Percentiles rank a stretch among this genome's conserved stretches.
phyloP scores from a whole-genome alignment of 2,888 invertebrate species.

The Neoitamus cyanurus region DNA sequence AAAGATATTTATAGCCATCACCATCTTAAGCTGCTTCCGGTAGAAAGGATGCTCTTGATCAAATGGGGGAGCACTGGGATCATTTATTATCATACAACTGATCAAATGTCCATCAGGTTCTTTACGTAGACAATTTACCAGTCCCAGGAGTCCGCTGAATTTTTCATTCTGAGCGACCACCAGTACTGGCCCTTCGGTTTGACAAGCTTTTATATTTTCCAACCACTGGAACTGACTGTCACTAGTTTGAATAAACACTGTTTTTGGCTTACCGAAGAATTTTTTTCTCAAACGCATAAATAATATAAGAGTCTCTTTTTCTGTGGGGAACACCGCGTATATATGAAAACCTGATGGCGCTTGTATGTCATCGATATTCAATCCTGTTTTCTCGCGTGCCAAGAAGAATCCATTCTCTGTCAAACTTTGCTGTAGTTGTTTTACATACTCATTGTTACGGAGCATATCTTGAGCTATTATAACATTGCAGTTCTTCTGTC shows the following conservation, averaged over 20 bases:
- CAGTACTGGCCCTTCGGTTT: slow-evolving; percentile 66
- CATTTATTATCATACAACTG: slow-evolving; percentile 74
- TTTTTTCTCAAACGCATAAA: slow-evolving; percentile 58
- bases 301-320: slow-evolving; percentile 60
- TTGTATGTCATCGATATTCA: slow-evolving; percentile 64
- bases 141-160: slow-evolving; percentile 86
- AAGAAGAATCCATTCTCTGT: slow-evolving; percentile 73
- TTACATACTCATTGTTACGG: slow-evolving; percentile 60
- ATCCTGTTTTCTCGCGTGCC: slow-evolving; percentile 70
- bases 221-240: slow-evolving; percentile 62
- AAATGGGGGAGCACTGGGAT: slow-evolving; percentile 74
- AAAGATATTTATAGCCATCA: slow-evolving; percentile 83
- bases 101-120: slow-evolving; percentile 80
- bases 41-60: slow-evolving; percentile 74
- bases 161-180: slow-evolving; percentile 76
- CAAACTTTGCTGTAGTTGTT: slow-evolving; percentile 67
- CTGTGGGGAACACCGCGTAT: slow-evolving; percentile 59
- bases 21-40: slow-evolving; percentile 74
- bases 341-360: slow-evolving; percentile 58
- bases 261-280: slow-evolving; percentile 53
- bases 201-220: slow-evolving; percentile 57
- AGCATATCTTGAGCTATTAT: slow-evolving; percentile 58
- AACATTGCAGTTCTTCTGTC: slow-evolving; percentile 61
- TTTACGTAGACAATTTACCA: slow-evolving; percentile 85
- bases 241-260: slow-evolving; percentile 59